phyloP scores from a whole-genome alignment of 1,140 invertebrate species.

The Drosophila nebulosa region DNA sequence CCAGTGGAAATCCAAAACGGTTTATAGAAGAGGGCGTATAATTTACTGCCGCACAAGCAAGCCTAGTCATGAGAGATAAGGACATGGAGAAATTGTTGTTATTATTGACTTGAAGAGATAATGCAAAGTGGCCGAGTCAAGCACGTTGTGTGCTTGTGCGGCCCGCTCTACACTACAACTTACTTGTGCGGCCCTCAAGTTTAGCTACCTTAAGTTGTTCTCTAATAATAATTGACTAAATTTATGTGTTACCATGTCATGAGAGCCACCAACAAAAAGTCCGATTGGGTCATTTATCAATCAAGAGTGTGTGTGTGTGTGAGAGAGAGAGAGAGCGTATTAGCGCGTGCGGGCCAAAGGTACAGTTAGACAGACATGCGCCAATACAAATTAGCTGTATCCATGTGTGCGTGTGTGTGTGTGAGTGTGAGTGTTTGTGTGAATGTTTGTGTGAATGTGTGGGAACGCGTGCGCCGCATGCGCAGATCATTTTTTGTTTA shows the following conservation, averaged over 20 bases:
- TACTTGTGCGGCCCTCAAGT: too few species aligned
- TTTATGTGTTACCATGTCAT: neutral
- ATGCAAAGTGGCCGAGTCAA: too few species aligned
- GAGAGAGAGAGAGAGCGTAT: neutral
- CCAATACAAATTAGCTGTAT: constrained; percentile 35
- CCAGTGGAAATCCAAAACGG: too few species aligned
- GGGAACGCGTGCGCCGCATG: constrained; percentile 60
- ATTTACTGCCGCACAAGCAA: too few species aligned
- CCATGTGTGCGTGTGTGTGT: neutral
- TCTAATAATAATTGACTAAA: too few species aligned
- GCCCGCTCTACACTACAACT: too few species aligned
- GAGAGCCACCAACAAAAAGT: neutral
- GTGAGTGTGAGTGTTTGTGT: constrained; percentile 23
- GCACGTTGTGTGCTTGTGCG: too few species aligned
- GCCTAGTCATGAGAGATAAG: too few species aligned
- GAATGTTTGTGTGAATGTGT: constrained; percentile 21
- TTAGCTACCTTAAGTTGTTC: too few species aligned
- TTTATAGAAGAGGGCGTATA: too few species aligned
- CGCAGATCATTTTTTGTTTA: constrained; percentile 36
- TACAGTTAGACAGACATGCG: constrained; percentile 63
- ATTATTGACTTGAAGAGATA: too few species aligned
- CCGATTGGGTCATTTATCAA: neutral
- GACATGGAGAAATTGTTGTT: too few species aligned
- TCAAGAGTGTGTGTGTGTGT: neutral
- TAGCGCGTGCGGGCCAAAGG: constrained; percentile 48